A percentile compares a stretch with the other conserved stretches of the same genome.
Evolutionary conservation across 2,113 vertebrate genomes (phyloP).

Genomic region (Callaeas wilsoni): DNA sequence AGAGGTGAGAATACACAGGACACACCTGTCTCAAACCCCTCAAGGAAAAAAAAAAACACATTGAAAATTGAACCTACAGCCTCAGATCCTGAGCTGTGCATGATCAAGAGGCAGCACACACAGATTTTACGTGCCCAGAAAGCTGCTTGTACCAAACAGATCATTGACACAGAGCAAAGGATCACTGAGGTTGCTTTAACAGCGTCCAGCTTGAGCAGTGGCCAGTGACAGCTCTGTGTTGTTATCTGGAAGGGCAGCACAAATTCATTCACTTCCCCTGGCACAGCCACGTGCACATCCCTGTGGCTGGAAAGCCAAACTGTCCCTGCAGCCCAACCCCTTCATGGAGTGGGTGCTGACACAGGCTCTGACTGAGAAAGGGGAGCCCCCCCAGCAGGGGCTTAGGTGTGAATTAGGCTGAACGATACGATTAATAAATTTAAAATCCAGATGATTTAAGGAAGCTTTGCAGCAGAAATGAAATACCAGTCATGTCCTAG

Average conservation of each 20-base stretch:
- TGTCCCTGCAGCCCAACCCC: not conserved
- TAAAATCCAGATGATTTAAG: not conserved
- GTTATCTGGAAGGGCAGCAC: not conserved
- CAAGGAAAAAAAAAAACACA: accelerated
- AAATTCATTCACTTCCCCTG: not conserved
- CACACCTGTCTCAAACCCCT: not conserved
- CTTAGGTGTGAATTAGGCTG: not conserved
- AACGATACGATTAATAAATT: not conserved
- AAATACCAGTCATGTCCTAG: not conserved
- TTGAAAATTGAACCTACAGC: not conserved
- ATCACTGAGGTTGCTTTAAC: not conserved
- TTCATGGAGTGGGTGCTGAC: accelerated
- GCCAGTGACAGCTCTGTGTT: not conserved
- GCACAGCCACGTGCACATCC: accelerated
- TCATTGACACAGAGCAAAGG: not conserved
- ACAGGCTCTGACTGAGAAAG: accelerated
- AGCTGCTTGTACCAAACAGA: not conserved
- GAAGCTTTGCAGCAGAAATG: not conserved
- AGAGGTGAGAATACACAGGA: not conserved
- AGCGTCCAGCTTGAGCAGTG: not conserved
- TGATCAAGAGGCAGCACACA: not conserved
- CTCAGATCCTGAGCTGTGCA: not conserved
- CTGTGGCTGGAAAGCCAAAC: not conserved
- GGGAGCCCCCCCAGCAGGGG: not conserved
- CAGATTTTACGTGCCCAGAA: not conserved